Percentiles rank a stretch among this genome's conserved stretches.
Evolutionary conservation across 1,140 invertebrate species (phyloP).

Genomic region (Drosophila murphyi): DNA sequence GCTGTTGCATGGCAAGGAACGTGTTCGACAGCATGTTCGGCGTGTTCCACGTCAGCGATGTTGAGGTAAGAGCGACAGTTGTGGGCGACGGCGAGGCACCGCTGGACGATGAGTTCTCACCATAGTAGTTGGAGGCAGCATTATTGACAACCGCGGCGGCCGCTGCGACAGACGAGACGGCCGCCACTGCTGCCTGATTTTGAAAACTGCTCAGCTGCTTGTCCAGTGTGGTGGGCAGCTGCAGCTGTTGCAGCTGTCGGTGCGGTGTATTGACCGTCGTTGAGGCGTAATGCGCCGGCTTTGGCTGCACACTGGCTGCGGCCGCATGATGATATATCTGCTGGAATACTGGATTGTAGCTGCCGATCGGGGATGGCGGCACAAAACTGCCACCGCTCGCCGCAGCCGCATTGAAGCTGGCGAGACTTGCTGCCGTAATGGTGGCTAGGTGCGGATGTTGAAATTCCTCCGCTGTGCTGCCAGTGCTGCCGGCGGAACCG

Average conservation of each 20-base stretch:
- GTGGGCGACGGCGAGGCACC: conserved; percentile 80
- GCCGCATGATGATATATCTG: conserved; percentile 84
- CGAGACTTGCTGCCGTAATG: conserved; percentile 74
- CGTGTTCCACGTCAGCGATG: conserved; percentile 78
- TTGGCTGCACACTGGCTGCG: conserved; percentile 78
- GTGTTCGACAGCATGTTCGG: conserved; percentile 83
- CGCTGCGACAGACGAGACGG: conserved; percentile 64
- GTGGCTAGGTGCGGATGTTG: conserved; percentile 80
- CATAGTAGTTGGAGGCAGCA: conserved; percentile 81
- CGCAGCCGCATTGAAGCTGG: conserved; percentile 79
- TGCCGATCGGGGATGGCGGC: conserved; percentile 78
- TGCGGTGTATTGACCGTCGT: conserved; percentile 78
- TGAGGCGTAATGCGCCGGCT: conserved; percentile 81
- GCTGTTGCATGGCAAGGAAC: conserved; percentile 82
- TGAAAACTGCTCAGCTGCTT: conserved; percentile 80
- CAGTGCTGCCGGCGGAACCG: conserved; percentile 66
- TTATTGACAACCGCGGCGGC: conserved; percentile 76
- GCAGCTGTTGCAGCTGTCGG: conserved; percentile 77
- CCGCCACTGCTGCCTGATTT: conserved; percentile 78
- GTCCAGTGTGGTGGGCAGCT: conserved; percentile 76
- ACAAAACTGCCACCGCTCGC: conserved; percentile 81
- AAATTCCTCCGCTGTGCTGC: conserved; percentile 76
- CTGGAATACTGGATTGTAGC: conserved; percentile 84
- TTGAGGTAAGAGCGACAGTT: conserved; percentile 75
- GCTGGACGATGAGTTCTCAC: conserved; percentile 81